Evolutionary conservation across 2,797 vertebrate genomes (phyloP), one percentile per base, ranked within the genome.

Genomic region (Sebastes cheni): DNA sequence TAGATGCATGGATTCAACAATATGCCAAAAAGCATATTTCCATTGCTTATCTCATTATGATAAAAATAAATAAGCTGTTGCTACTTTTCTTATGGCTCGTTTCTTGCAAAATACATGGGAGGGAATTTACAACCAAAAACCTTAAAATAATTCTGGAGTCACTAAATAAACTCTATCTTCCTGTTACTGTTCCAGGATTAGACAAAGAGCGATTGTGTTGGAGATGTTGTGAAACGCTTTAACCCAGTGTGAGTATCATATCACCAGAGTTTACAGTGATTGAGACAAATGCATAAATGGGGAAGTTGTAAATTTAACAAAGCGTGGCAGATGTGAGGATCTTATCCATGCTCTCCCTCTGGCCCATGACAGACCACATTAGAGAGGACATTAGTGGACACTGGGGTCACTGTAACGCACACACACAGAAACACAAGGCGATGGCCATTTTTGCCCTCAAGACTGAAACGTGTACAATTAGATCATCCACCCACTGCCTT

Each of bases 301-400:
- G 77, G 16, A 75, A 82, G 73, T 72, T 76, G 83, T 81, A 82
- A 84, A 84, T 39, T 61, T 67, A 79, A 86, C 78, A 60, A 52
- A 69, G 60, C 64, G 2, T 54, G 68, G 62, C 73, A 77, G 30
- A 52, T 80, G 74, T 67, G 59, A 79, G 80, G 84, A 83, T 67
- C 66, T 60, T 74, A 68, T 82, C 32, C 16, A 11, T 67, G 71
- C 56, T 54, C 76, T 76, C 81, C 80, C 80, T 85, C 82, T 77
- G 82, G 76, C 69, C 77, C 68, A 11, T 86, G 85, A 89, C 88
- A 82, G 90, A 85, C 85, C 84, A 70, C 65, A 91, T 92, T 88
- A 88, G 60, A 75, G 54, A 16, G 81, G 76, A 69, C 70, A 86
- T 90, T 87, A 81, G 81, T 42, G 73, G 80, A 86, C 75, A 73